Evolutionary conservation across 2,888 invertebrate species (phyloP).

Genomic region (Phalera bucephala): DNA sequence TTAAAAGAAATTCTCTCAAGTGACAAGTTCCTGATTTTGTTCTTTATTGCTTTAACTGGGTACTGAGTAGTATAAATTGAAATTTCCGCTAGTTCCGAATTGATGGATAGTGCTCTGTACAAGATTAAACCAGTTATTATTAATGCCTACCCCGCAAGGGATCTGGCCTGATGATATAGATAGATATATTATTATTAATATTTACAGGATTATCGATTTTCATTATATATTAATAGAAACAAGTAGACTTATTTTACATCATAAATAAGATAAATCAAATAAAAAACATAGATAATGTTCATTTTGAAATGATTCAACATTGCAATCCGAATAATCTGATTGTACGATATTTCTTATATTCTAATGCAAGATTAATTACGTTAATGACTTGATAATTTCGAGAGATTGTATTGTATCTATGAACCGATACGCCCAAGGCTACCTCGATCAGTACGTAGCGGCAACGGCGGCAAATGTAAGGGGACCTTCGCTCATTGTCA

Average conservation of each 20-base stretch:
- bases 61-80: slow-evolving; percentile 61
- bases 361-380: slow-evolving; percentile 17
- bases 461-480: slow-evolving; percentile 19
- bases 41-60: slow-evolving; percentile 59
- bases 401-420: slow-evolving; percentile 31
- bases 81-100: slow-evolving; percentile 63
- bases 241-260: too few relatives aligned
- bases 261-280: too few relatives aligned
- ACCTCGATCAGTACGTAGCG: slow-evolving; percentile 32
- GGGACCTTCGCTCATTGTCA: slow-evolving; percentile 18
- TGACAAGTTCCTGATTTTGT: slow-evolving; percentile 60
- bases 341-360: slow-evolving; percentile 9
- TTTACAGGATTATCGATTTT: too few relatives aligned
- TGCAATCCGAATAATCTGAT: slow-evolving; percentile 21
- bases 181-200: too few relatives aligned
- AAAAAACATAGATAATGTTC: too few relatives aligned
- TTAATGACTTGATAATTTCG: slow-evolving; percentile 28
- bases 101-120: slow-evolving; percentile 26
- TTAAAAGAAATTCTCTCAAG: slow-evolving; percentile 43
- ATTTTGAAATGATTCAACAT: slow-evolving; percentile 28
- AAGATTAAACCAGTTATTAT: slow-evolving; percentile 15
- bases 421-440: slow-evolving; percentile 44
- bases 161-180: too few relatives aligned
- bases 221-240: too few relatives aligned
- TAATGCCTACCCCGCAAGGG: too few relatives aligned